Evolutionary conservation across 2,113 vertebrate species (phyloP).

Genomic region (Sminthopsis crassicaudata): DNA sequence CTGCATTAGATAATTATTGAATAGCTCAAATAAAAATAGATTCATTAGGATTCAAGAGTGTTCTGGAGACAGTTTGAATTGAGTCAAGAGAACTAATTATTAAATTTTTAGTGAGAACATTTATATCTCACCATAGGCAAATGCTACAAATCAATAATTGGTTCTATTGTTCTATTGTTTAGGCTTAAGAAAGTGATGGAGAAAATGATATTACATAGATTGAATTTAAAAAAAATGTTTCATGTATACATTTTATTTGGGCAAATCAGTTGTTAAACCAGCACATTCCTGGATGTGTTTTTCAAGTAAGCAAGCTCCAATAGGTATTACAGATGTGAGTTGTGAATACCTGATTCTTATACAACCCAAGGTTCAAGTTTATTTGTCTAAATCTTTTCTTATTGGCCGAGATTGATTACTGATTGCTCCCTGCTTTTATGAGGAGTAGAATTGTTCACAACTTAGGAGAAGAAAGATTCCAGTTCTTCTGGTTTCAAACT

Average conservation of each 20-base stretch:
- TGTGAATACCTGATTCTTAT: background rate
- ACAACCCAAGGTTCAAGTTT: background rate
- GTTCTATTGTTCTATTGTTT: background rate
- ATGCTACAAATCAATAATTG: background rate
- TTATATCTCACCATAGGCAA: background rate
- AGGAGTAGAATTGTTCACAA: background rate
- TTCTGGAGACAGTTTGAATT: background rate
- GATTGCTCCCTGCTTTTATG: background rate
- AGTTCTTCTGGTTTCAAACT: background rate
- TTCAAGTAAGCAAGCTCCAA: background rate
- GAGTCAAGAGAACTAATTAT: background rate
- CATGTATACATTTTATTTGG: background rate
- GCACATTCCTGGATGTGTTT: background rate
- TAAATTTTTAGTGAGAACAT: background rate
- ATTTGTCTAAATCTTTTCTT: background rate
- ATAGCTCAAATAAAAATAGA: background rate
- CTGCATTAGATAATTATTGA: background rate
- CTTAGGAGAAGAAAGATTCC: background rate
- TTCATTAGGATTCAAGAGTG: background rate
- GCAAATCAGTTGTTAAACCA: background rate
- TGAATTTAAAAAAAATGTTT: background rate
- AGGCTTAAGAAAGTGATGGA: background rate
- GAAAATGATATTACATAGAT: background rate
- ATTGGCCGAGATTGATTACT: background rate
- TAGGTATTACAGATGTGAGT: background rate